Evolutionary conservation across 1,140 invertebrate species (phyloP), one percentile per base, ranked within the genome.

Genomic region (Zeugodacus cucurbitae): DNA sequence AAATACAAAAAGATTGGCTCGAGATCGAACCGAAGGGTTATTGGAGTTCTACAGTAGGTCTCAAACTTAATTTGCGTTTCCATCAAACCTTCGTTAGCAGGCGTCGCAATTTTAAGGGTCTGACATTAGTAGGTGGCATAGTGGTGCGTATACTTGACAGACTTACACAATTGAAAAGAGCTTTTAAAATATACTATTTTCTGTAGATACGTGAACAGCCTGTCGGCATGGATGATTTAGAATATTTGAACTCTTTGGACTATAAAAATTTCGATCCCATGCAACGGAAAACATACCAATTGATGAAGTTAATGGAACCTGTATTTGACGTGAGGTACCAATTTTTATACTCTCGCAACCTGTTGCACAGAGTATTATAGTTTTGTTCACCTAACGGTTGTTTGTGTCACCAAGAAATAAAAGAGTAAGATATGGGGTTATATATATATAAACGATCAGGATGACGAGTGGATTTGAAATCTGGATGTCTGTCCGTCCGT

Each of bases 281-380:
- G 93, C 94, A 93, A 88, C 91, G 95, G 62, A 94, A 94, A 89
- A 93, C 94, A 88, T 94, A 93, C 89, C 91, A 91, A 54, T 85
- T 95, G 3, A 89, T 94, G 29, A 88, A 91, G 22, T 91, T 94
- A n/a, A 90, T 95, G 41, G 90, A 90, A 86, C 91, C 93, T 32
- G 91, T 93, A 89, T 95, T 93, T 86, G 95, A 95, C 90, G 93
- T 94, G 78, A 94, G 92, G 94, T 95, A 93, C n/a, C n/a, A 88
- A 58, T 59, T 32, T 14, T 70, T n/a, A n/a, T n/a, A n/a, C n/a
- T n/a, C n/a, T n/a, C n/a, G n/a, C n/a, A n/a, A n/a, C n/a, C n/a
- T n/a, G n/a, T n/a, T n/a, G n/a, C n/a, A n/a, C n/a, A n/a, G n/a
- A n/a, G n/a, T n/a, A n/a, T n/a, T n/a, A n/a, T n/a, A n/a, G n/a